Conservation (phyloP, 2,888 invertebrate species). For the Orthosia cruda region DNA sequence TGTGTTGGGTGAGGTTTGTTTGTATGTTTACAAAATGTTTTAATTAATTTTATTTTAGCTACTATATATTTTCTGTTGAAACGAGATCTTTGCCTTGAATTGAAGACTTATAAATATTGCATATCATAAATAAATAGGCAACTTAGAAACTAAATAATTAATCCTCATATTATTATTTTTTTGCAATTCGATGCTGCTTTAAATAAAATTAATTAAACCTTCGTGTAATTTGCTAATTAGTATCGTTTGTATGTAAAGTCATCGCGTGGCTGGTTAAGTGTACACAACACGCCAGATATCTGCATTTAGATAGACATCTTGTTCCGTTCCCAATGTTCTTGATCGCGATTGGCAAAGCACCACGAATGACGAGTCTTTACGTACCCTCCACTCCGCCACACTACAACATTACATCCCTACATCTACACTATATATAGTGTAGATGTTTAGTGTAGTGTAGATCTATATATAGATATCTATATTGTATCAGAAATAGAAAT, state of each 20-base stretch:
- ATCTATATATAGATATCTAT: not conserved
- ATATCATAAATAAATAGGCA: too few relatives aligned
- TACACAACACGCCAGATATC: constrained; percentile 74
- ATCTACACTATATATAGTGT: constrained; percentile 13
- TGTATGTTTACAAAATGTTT: constrained; percentile 16
- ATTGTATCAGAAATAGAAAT: constrained; percentile 35
- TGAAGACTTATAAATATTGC: too few relatives aligned
- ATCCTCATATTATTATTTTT: not conserved
- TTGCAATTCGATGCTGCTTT: not conserved
- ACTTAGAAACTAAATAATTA: too few relatives aligned
- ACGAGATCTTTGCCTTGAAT: too few relatives aligned
- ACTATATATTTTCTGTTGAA: not conserved
- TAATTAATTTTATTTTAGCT: constrained; percentile 3
- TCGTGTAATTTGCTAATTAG: constrained; percentile 57
- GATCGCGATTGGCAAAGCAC: constrained; percentile 69
- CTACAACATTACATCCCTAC: constrained; percentile 18
- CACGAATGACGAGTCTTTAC: constrained; percentile 55
- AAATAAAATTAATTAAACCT: constrained; percentile 57
- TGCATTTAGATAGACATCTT: constrained; percentile 75
- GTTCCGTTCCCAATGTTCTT: constrained; percentile 72
- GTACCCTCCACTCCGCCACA: constrained; percentile 20
- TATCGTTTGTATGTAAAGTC: constrained; percentile 60
- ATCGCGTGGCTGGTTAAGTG: constrained; percentile 57
- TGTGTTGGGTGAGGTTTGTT: constrained; percentile 19
- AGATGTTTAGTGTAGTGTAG: too few relatives aligned